Conservation (phyloP, 2,888 invertebrate genomes). For the Cephus pygmeus region DNA sequence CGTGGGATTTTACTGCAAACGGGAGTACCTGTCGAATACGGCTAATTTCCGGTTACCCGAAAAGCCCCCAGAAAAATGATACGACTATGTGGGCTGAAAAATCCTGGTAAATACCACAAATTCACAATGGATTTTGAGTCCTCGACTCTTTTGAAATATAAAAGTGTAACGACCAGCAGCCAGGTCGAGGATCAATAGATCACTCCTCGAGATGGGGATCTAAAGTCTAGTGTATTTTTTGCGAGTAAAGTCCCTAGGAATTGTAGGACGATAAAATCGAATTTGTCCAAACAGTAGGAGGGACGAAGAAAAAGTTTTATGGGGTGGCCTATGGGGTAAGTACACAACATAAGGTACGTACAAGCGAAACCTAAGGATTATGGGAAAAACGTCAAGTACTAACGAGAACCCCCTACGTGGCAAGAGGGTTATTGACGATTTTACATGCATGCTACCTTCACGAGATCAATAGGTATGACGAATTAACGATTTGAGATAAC, state of each 20-base stretch:
- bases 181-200: too few species aligned
- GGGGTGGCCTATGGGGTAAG: constrained; percentile 1
- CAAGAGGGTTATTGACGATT: too few species aligned
- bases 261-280: constrained; percentile 46
- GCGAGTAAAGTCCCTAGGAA: background rate
- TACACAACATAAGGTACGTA: background rate
- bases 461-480: too few species aligned
- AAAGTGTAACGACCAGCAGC: constrained; percentile 1
- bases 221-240: background rate
- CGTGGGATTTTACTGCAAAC: background rate
- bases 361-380: background rate
- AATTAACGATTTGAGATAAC: too few species aligned
- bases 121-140: background rate
- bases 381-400: background rate
- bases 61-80: background rate
- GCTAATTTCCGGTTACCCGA: background rate
- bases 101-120: background rate
- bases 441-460: too few species aligned
- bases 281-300: constrained; percentile 51
- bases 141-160: background rate
- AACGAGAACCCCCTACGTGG: background rate
- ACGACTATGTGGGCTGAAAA: background rate
- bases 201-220: background rate
- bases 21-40: constrained; percentile 2
- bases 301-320: constrained; percentile 7